Evolutionary conservation across 1,140 invertebrate species (phyloP).

Genomic region (Bombyx mandarina): DNA sequence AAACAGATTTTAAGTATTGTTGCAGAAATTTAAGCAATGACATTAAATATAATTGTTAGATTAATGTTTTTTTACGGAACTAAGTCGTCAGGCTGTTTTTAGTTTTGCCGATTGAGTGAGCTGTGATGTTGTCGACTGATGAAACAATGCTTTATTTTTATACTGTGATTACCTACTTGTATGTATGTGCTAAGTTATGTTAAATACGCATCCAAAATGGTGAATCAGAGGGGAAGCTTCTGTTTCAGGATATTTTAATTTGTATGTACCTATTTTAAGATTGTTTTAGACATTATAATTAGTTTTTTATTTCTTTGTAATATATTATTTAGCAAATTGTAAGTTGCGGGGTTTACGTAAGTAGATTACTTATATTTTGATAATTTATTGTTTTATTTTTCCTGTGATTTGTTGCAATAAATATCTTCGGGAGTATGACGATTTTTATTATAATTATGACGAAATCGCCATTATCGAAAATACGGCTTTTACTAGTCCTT

Average conservation of each 20-base stretch:
- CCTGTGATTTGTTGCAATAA: slow-evolving; percentile 51
- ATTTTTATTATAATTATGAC: slow-evolving; percentile 4
- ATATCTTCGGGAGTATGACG: slow-evolving; percentile 23
- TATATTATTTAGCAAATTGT: not conserved
- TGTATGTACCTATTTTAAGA: slow-evolving; percentile 8
- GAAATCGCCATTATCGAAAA: too few relatives aligned
- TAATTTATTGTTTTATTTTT: slow-evolving; percentile 34
- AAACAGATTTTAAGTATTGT: too few relatives aligned
- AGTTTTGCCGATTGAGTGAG: slow-evolving; percentile 51
- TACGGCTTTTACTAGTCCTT: too few relatives aligned
- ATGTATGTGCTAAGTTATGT: slow-evolving; percentile 50
- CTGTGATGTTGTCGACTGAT: slow-evolving; percentile 62
- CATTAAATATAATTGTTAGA: slow-evolving; percentile 6
- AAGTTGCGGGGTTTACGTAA: not conserved
- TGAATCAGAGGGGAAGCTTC: slow-evolving; percentile 23
- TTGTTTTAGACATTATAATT: slow-evolving; percentile 23
- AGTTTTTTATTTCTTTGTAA: slow-evolving; percentile 17
- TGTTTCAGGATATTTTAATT: slow-evolving; percentile 19
- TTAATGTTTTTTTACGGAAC: slow-evolving; percentile 4
- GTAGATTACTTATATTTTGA: slow-evolving; percentile 20
- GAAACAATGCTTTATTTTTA: slow-evolving; percentile 66
- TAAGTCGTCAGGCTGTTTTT: slow-evolving; percentile 20
- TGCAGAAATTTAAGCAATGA: not conserved
- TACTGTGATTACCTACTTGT: slow-evolving; percentile 63
- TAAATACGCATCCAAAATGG: slow-evolving; percentile 24